Base-by-base conservation (phyloP, 2,888 invertebrate species). In the Ochlodes sylvanus region DNA sequence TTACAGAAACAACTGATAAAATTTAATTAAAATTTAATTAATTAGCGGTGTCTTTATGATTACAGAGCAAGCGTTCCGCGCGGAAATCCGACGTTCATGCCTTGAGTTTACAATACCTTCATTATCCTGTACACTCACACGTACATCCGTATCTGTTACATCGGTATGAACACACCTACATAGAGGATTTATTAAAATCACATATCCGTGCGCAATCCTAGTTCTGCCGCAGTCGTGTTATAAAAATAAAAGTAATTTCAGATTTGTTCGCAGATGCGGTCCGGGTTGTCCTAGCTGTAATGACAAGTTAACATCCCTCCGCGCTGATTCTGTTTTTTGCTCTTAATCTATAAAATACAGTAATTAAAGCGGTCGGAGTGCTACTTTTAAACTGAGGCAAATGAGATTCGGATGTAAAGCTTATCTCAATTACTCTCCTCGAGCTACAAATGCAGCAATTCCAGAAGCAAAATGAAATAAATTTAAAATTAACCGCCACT, bases 391-490 rank as follows among this genome's bases (percentile, higher is more conserved):
- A 57, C 21, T 64, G 55, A 58, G 64, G 57, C 50, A 65, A 65
- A 65, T 57, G 64, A 65, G 64, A 57, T 65, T 50, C 64, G 50
- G 64, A 65, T 57, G 57, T 65, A 56, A 52, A 42, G 64, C 57
- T 65, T 65, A 58, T 65, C 64, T 65, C 64, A 65, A 57, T 65
- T 65, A 65, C 57, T 65, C 57, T 55, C 44, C 32, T 56, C 34
- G 12, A 19, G 42, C 58, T 60, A 47, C 61, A 50, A 50, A 34
- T 34, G 47, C 50, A 50, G 50, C 61, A 32, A 60, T 27, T 44
- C 15, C 12, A 44, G 27, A n/a, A 15, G 42, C 27, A 27, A 21
- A 60, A 42, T 44, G 21, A 60, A 50, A 17, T 27, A 32, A 47
- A 61, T 61, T 61, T 47, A 34, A 32, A 61, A 47, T 47, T 32